phyloP scores from a whole-genome alignment of 2,797 vertebrate genomes.

The Xerus rutilus region DNA sequence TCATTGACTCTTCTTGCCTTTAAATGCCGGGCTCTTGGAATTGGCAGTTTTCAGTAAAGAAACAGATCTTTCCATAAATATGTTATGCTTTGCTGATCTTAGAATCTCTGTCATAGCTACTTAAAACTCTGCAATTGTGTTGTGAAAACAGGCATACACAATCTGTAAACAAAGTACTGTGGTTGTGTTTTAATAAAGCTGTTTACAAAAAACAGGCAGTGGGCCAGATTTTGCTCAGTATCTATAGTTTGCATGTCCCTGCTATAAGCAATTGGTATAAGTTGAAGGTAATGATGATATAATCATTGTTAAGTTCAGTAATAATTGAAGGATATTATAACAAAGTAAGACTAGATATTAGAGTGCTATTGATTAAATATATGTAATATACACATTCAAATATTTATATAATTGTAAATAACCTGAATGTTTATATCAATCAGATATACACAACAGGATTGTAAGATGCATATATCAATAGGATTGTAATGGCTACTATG shows the following conservation, averaged over 20 bases:
- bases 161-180: constrained; percentile 23
- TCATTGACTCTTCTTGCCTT: constrained; percentile 8
- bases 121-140: constrained; percentile 43
- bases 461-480: not conserved
- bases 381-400: not conserved
- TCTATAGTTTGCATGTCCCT: constrained; percentile 36
- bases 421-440: not conserved
- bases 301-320: constrained; percentile 14
- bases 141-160: not conserved
- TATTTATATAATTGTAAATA: constrained; percentile 48
- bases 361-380: constrained; percentile 29
- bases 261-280: not conserved
- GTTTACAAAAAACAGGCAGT: constrained; percentile 16
- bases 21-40: not conserved
- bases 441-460: not conserved
- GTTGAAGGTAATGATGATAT: not conserved
- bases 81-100: constrained; percentile 40
- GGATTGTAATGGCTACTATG: not conserved
- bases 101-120: not conserved
- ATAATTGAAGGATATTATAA: not conserved
- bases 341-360: not conserved
- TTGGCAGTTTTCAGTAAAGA: not conserved
- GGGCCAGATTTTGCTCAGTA: not conserved
- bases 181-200: constrained; percentile 8
- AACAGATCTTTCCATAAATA: constrained; percentile 20